Base-by-base conservation (phyloP, 2,797 vertebrate species). In the Ceryle rudis region DNA sequence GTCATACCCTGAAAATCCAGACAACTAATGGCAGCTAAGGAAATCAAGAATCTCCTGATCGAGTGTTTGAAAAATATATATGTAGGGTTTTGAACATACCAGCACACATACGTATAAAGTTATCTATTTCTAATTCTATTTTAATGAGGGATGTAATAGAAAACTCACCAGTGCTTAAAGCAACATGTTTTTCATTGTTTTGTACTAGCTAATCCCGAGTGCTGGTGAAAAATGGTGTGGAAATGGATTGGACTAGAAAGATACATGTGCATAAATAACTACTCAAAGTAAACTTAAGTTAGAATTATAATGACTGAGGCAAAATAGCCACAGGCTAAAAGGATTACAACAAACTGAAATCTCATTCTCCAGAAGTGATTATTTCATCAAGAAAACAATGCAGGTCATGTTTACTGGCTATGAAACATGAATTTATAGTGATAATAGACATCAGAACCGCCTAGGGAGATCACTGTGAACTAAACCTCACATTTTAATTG, bases 61-160 rank as follows among this genome's bases (percentile, higher is more conserved):
- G 31, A 51, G 25, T 81, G 5, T 51, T 51, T 75, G 49, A 67
- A 94, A 87, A 86, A 74, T 57, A 17, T 89, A 81, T 60, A 75
- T 90, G 33, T 73, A 90, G 37, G 42, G 37, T 54, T 94, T 90
- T 95, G 51, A 83, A 88, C 73, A 81, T 47, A 69, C 9, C 42
- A 84, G 70, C 37, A 86, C 14, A 78, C 72, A 65, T 19, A 52
- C 25, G n/a, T 97, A 70, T 29, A 74, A 72, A 11, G 10, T 67
- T 87, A 81, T 91, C 9, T 90, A 89, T 86, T 96, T 89, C 95
- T 86, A 93, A 90, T 95, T 96, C 78, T 90, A n/a, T 95, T 95
- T 96, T 95, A 94, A 93, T 93, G 86, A 96, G 82, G 65, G 88
- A 89, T 95, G 62, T 77, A 96, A 97, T 96, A 89, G 95, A 95